Percentiles rank a stretch among this genome's conserved stretches.
These are phyloP conservation scores for Aix galericulata DNA, from an alignment of 2,113 vertebrate genomes.

Conservation along the genomic window DNA sequence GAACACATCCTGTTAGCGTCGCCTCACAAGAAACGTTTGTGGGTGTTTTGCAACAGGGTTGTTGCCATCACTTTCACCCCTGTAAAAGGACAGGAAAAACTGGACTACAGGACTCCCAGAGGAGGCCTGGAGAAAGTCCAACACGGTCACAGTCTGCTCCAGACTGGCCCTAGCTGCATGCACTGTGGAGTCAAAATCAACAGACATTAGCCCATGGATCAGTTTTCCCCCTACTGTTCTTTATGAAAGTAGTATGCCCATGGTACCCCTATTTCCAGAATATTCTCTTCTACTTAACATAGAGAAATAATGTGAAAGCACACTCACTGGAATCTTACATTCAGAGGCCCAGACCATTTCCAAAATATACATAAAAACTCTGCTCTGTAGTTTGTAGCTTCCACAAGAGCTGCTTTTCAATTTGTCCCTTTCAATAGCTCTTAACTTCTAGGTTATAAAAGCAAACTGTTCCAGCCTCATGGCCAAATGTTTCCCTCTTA, in stretches of 20 bases:
- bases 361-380: not conserved
- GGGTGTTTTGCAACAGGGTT: not conserved
- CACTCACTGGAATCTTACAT: not conserved
- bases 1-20: not conserved
- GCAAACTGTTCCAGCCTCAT: not conserved
- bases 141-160: not conserved
- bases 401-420: not conserved
- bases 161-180: not conserved
- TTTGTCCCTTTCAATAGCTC: not conserved
- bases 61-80: not conserved
- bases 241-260: no score
- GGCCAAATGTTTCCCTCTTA: not conserved
- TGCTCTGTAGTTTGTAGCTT: not conserved
- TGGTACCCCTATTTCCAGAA: not conserved
- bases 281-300: not conserved
- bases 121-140: not conserved
- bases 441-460: not conserved
- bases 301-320: not conserved
- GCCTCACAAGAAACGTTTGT: not conserved
- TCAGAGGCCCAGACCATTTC: not conserved
- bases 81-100: not conserved
- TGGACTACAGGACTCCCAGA: not conserved
- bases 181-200: no score
- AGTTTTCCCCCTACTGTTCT: no score
- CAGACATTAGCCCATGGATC: no score